These are phyloP conservation scores for Drosophila sechellia DNA, from an alignment of 1,140 invertebrate species.

Conservation along the genomic window DNA sequence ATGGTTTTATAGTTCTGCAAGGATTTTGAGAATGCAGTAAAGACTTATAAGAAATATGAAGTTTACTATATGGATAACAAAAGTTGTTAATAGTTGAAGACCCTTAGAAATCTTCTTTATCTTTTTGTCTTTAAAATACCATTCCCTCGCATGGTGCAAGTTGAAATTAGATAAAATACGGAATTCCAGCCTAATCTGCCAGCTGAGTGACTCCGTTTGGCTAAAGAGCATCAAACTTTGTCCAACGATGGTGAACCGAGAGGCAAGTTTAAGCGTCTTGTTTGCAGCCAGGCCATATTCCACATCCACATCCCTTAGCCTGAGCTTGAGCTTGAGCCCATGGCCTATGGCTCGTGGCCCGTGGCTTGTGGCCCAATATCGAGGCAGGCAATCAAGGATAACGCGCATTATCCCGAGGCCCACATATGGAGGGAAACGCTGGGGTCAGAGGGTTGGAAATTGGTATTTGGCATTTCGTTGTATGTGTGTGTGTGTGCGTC, in stretches of 20 bases:
- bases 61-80: background rate
- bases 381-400: conserved; percentile 77
- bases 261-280: conserved; percentile 59
- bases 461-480: conserved; percentile 19
- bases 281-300: conserved; percentile 46
- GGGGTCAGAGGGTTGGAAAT: conserved; percentile 30
- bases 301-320: conserved; percentile 31
- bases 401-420: conserved; percentile 67
- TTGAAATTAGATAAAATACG: too few species aligned
- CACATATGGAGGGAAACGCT: conserved; percentile 27
- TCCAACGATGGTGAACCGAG: background rate
- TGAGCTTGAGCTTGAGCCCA: conserved; percentile 10
- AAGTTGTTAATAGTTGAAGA: too few species aligned
- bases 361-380: conserved; percentile 55
- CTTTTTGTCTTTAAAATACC: too few species aligned
- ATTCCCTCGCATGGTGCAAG: too few species aligned
- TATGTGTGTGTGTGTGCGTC: conserved; percentile 35
- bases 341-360: conserved; percentile 2
- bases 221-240: conserved; percentile 8
- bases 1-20: background rate
- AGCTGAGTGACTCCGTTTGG: background rate
- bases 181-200: background rate
- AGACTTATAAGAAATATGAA: background rate
- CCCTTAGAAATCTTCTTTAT: too few species aligned
- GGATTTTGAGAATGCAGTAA: background rate